Percentiles rank a stretch among this genome's conserved stretches.
Evolutionary conservation across 2,888 invertebrate species (phyloP).

Genomic region (Erebia epiphron): DNA sequence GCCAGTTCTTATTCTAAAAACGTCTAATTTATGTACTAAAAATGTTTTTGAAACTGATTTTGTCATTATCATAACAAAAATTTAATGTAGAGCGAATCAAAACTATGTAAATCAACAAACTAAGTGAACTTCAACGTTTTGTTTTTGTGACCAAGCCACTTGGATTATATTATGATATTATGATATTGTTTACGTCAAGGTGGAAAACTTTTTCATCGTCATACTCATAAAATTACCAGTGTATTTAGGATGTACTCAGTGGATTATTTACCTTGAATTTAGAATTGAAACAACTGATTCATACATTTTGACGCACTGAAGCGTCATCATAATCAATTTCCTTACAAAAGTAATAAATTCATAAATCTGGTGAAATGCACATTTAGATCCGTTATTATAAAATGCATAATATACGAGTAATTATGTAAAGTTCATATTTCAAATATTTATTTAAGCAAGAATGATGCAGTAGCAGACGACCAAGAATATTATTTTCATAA

Average conservation of each 20-base stretch:
- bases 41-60: too few relatives aligned
- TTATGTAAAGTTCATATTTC: too few relatives aligned
- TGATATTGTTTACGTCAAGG: neutral
- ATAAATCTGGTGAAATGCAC: too few relatives aligned
- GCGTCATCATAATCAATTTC: neutral
- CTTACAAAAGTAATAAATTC: neutral
- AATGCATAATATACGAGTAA: too few relatives aligned
- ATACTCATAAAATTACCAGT: neutral
- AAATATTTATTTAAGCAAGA: too few relatives aligned
- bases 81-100: neutral
- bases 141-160: neutral
- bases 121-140: too few relatives aligned
- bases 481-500: too few relatives aligned
- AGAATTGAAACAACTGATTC: constrained; percentile 17
- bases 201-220: neutral
- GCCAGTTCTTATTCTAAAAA: too few relatives aligned
- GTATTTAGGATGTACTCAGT: neutral
- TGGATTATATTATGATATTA: neutral
- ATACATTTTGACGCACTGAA: constrained; percentile 12
- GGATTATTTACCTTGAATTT: neutral
- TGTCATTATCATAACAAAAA: neutral
- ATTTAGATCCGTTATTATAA: too few relatives aligned
- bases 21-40: too few relatives aligned
- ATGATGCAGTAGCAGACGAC: too few relatives aligned
- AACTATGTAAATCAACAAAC: neutral